These are phyloP conservation scores for Tinea trinotella DNA, from an alignment of 2,888 invertebrate species.

Conservation along the genomic window DNA sequence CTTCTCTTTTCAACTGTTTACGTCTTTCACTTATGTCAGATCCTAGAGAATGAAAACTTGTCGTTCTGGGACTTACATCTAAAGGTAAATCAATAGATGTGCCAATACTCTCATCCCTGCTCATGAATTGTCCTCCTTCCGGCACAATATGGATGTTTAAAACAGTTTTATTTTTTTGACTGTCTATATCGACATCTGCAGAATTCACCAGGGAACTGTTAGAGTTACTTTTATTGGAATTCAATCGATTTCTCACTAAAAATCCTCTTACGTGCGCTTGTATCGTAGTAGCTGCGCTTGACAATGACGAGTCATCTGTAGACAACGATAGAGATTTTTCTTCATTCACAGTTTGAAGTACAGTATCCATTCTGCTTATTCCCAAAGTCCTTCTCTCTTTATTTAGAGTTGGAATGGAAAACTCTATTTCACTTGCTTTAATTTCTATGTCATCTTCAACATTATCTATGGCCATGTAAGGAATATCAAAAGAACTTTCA, in stretches of 20 bases:
- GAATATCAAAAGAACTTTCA: conserved; percentile 26
- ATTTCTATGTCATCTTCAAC: conserved; percentile 35
- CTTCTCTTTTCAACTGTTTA: conserved; percentile 62
- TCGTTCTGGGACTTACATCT: conserved; percentile 55
- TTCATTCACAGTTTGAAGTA: conserved; percentile 66
- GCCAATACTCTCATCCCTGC: conserved; percentile 56
- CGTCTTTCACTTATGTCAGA: conserved; percentile 56
- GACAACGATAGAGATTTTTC: conserved; percentile 64
- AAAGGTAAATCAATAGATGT: conserved; percentile 57
- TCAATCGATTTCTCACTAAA: conserved; percentile 71
- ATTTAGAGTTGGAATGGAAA: conserved; percentile 31
- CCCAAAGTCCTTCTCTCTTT: conserved; percentile 51
- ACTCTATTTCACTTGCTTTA: conserved; percentile 31
- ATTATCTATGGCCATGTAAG: conserved; percentile 22
- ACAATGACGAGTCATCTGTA: conserved; percentile 64
- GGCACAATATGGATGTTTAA: conserved; percentile 63
- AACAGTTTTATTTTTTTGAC: conserved; percentile 48
- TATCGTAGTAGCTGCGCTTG: conserved; percentile 75
- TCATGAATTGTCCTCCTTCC: conserved; percentile 48
- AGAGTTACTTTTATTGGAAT: conserved; percentile 52
- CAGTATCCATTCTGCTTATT: conserved; percentile 57
- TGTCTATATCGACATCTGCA: conserved; percentile 44
- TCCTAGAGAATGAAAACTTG: conserved; percentile 56
- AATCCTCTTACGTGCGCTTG: conserved; percentile 80
- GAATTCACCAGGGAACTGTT: conserved; percentile 49